Conservation (phyloP, 2,888 invertebrate genomes). For the Eueremaeus valkanovi region DNA sequence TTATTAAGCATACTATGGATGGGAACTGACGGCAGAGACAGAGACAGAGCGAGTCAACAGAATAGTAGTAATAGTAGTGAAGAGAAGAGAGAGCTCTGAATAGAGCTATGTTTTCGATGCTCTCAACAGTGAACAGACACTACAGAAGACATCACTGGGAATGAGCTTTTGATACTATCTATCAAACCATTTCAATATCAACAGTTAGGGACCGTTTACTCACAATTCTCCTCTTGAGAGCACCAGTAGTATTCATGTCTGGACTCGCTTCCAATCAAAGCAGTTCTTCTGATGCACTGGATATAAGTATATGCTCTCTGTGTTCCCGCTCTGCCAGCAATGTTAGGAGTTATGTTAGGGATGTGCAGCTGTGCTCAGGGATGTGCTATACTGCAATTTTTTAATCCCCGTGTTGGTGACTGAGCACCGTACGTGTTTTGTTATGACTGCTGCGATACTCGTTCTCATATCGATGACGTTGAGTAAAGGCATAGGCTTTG, state of each 20-base stretch:
- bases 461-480: background rate
- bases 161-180: conserved; percentile 12
- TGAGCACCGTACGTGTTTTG: too few species aligned
- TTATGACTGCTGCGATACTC: background rate
- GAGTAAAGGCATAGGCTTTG: too few species aligned
- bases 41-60: background rate
- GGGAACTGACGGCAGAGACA: background rate
- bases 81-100: background rate
- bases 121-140: background rate
- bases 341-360: background rate
- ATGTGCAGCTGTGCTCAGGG: background rate
- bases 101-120: background rate
- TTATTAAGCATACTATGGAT: background rate
- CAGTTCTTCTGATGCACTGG: background rate
- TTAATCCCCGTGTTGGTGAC: background rate
- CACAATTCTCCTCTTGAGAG: background rate
- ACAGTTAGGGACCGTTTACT: conserved; percentile 19
- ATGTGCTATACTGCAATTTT: background rate
- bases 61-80: too few species aligned
- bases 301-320: background rate
- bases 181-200: background rate
- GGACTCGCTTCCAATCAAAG: background rate
- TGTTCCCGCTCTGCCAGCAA: background rate
- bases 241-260: background rate
- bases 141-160: background rate